A percentile compares a stretch with the other conserved stretches of the same genome.
Evolutionary conservation across 2,888 invertebrate genomes (phyloP).

Genomic region (Athetis lepigone): DNA sequence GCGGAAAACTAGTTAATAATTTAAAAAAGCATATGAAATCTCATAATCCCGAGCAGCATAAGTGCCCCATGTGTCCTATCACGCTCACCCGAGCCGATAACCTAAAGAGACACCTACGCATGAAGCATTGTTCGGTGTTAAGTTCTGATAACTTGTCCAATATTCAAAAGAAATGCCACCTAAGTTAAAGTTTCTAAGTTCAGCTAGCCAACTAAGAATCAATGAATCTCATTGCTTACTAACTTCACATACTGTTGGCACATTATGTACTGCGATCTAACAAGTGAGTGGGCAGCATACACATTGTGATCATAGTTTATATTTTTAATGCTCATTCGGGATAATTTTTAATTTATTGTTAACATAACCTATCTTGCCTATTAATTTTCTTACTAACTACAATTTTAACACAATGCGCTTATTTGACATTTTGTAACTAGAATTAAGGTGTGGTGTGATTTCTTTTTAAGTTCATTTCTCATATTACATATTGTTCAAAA

Average conservation of each 20-base stretch:
- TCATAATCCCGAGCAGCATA: slow-evolving; percentile 91
- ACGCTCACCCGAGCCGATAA: slow-evolving; percentile 92
- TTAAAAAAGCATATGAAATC: slow-evolving; percentile 93
- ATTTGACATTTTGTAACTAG: slow-evolving; percentile 83
- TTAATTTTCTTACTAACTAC: slow-evolving; percentile 48
- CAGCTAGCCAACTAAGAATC: slow-evolving; percentile 26
- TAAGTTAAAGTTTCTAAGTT: slow-evolving; percentile 58
- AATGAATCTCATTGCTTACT: slow-evolving; percentile 48
- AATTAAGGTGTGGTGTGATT: slow-evolving; percentile 89
- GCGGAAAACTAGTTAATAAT: slow-evolving; percentile 92
- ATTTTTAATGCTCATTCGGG: slow-evolving; percentile 41
- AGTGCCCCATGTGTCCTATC: slow-evolving; percentile 91
- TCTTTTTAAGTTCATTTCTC: slow-evolving; percentile 67
- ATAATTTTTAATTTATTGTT: slow-evolving; percentile 52
- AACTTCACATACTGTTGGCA: slow-evolving; percentile 47
- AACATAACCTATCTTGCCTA: slow-evolving; percentile 43
- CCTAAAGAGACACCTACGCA: slow-evolving; percentile 92
- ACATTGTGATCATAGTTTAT: slow-evolving; percentile 40
- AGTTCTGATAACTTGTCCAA: slow-evolving; percentile 81
- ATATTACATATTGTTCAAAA: slow-evolving; percentile 36
- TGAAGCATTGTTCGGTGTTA: slow-evolving; percentile 90
- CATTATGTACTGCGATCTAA: slow-evolving; percentile 51
- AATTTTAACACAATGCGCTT: slow-evolving; percentile 69
- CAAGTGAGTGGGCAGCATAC: slow-evolving; percentile 39
- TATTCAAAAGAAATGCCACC: slow-evolving; percentile 81